Evolutionary conservation across 1,140 invertebrate species (phyloP), one percentile per base, ranked within the genome.

Genomic region (Cotesia vestalis): DNA sequence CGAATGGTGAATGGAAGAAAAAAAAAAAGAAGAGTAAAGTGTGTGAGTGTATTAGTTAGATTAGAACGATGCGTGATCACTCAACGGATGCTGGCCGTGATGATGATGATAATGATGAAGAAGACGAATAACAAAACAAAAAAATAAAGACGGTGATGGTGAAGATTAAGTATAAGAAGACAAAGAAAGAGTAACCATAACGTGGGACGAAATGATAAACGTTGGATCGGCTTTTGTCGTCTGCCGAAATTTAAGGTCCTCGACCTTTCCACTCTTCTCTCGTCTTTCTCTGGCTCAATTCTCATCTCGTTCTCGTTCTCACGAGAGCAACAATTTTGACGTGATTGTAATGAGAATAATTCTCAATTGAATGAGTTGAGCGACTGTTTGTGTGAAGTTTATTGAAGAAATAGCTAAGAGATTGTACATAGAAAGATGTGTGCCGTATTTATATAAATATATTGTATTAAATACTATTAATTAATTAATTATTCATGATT

Each of bases 381-480:
- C 67, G 73, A 77, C 60, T 78, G 74, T 76, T 53, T 40, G 60
- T 55, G 69, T 60, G 34, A 61, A 52, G 70, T 66, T 46, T 46
- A 69, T 71, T 66, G 55, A 17, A 40, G 69, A 66, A 79, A 27
- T 27, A 27, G 27, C 27, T 27, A 27, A 72, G 67, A 76, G 73
- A 59, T 77, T 84, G 80, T 84, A 86, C 73, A 84, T 85, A 84
- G 76, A 75, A 59, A 79, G 78, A 77, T 84, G 82, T 64, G 75
- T 84, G 81, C 75, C 80, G 78, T 84, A 84, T 84, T 82, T 83
- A 84, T 85, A 81, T 76, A 80, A 76, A 79, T 79, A 76, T 78
- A 68, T 76, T 69, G 53, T 64, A 73, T 68, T 74, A 62, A 71
- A 74, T 73, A 78, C 75, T 71, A 73, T 74, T 73, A 62, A 38